Evolutionary conservation across 2,113 vertebrate genomes (phyloP).

Genomic region (Leptobrachium leishanense): DNA sequence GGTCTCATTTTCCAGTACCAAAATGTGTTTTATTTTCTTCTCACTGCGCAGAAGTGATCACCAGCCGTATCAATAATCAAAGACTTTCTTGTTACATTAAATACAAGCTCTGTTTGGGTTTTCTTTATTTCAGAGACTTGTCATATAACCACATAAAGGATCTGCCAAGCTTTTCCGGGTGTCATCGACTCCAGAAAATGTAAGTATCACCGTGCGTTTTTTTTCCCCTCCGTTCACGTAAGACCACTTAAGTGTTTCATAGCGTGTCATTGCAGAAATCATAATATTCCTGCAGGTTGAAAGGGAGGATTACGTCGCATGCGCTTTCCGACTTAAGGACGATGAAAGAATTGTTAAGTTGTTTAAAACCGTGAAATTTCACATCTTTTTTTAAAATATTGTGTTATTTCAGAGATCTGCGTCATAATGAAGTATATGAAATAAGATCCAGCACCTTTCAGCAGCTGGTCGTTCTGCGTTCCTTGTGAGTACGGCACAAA

Average conservation of each 20-base stretch:
- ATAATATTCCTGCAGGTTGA: not conserved
- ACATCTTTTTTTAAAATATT: constrained; percentile 44
- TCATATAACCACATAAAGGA: constrained; percentile 86
- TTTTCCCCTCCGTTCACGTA: constrained; percentile 6
- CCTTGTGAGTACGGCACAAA: constrained; percentile 77
- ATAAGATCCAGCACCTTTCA: constrained; percentile 80
- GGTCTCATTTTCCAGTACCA: too few relatives aligned
- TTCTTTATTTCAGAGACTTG: constrained; percentile 79
- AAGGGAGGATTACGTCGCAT: not conserved
- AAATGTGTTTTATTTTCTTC: too few relatives aligned
- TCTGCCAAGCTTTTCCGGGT: constrained; percentile 82
- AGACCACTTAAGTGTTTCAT: constrained; percentile 13
- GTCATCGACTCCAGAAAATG: constrained; percentile 86
- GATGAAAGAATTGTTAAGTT: constrained; percentile 43
- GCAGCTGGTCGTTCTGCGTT: constrained; percentile 77
- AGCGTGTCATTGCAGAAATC: constrained; percentile 8
- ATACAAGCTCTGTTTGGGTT: not conserved
- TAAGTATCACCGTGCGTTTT: constrained; percentile 60
- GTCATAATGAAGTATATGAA: constrained; percentile 84
- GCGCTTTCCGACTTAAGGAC: constrained; percentile 15
- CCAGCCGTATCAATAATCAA: too few relatives aligned
- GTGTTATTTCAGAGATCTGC: constrained; percentile 80
- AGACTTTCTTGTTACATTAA: too few relatives aligned
- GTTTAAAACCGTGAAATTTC: constrained; percentile 53
- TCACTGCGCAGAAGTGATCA: too few relatives aligned